These are phyloP conservation scores for Caenorhabditis doughertyi DNA, from an alignment of 2,888 invertebrate species.

Conservation along the genomic window DNA sequence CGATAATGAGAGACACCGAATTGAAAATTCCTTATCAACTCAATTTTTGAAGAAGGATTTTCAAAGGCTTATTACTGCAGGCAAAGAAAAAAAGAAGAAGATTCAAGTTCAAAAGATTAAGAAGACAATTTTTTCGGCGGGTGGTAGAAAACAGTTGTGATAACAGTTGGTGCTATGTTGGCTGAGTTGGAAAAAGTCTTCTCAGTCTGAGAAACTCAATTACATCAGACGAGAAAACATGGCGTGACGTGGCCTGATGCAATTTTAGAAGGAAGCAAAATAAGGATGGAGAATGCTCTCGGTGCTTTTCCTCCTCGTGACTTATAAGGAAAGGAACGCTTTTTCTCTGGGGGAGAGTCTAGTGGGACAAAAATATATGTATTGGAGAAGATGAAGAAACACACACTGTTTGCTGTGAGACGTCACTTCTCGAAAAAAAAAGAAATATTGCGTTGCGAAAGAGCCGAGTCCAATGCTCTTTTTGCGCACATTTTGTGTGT, in stretches of 20 bases:
- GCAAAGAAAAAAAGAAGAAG: constrained; percentile 33
- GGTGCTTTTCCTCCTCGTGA: constrained; percentile 28
- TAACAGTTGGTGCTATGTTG: constrained; percentile 46
- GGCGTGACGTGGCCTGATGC: constrained; percentile 53
- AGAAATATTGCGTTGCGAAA: constrained; percentile 39
- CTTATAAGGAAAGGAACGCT: constrained; percentile 19
- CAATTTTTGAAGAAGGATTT: constrained; percentile 19
- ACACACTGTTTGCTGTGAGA: constrained; percentile 24
- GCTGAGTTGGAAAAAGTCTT: constrained; percentile 25
- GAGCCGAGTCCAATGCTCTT: constrained; percentile 20
- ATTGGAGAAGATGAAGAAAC: constrained; percentile 21
- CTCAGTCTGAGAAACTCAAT: constrained; percentile 26
- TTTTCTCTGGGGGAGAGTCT: constrained; percentile 22
- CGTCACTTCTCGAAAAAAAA: constrained; percentile 36
- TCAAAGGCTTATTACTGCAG: constrained; percentile 12
- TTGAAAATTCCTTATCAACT: constrained; percentile 40
- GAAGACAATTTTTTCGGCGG: constrained; percentile 49
- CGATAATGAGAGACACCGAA: constrained; percentile 1
- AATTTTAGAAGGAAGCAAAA: constrained; percentile 39
- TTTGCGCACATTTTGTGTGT: constrained; percentile 38
- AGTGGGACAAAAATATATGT: constrained; percentile 3
- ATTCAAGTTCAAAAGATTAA: constrained; percentile 53
- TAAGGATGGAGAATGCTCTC: constrained; percentile 25
- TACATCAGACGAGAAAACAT: constrained; percentile 29
- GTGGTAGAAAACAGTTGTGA: constrained; percentile 46